Percentiles rank a stretch among this genome's conserved stretches.
Conservation (phyloP, 2,888 invertebrate species). For the Steinernema scapterisci region DNA sequence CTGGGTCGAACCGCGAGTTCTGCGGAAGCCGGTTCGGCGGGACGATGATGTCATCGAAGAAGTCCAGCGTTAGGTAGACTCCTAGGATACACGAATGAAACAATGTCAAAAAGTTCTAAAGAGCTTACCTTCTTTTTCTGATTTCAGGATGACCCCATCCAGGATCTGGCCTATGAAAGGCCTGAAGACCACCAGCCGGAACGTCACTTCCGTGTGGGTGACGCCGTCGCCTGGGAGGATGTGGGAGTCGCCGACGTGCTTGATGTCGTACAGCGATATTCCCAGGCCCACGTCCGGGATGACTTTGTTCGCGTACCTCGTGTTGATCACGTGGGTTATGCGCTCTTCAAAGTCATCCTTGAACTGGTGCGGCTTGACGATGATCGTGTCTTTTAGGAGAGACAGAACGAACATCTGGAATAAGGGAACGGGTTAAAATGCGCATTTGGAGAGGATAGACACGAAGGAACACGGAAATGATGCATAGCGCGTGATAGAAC, state of each 20-base stretch:
- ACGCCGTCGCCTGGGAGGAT: conserved; percentile 72
- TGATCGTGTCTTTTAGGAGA: conserved; percentile 57
- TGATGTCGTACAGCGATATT: conserved; percentile 88
- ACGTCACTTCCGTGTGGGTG: conserved; percentile 69
- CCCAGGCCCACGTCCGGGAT: conserved; percentile 91
- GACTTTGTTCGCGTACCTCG: conserved; percentile 74
- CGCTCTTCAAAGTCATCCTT: conserved; percentile 48
- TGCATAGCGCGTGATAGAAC: too few species aligned
- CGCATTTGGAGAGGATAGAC: too few species aligned
- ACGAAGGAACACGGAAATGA: too few species aligned
- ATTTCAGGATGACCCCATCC: conserved; percentile 85
- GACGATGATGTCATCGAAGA: conserved; percentile 94
- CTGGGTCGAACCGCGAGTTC: conserved; percentile 49
- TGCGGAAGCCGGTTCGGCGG: conserved; percentile 85
- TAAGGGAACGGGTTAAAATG: not conserved
- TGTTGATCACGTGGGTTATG: conserved; percentile 40
- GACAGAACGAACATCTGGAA: conserved; percentile 62
- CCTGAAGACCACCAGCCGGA: conserved; percentile 90
- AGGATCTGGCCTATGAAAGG: conserved; percentile 92
- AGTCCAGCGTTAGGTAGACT: conserved; percentile 78
- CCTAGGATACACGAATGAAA: conserved; percentile 74
- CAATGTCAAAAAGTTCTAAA: conserved; percentile 50
- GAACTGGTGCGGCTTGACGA: conserved; percentile 55
- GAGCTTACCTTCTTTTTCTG: conserved; percentile 41
- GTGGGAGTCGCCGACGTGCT: conserved; percentile 84